Conservation (phyloP, 2,113 vertebrate genomes). For the Aptenodytes patagonicus region DNA sequence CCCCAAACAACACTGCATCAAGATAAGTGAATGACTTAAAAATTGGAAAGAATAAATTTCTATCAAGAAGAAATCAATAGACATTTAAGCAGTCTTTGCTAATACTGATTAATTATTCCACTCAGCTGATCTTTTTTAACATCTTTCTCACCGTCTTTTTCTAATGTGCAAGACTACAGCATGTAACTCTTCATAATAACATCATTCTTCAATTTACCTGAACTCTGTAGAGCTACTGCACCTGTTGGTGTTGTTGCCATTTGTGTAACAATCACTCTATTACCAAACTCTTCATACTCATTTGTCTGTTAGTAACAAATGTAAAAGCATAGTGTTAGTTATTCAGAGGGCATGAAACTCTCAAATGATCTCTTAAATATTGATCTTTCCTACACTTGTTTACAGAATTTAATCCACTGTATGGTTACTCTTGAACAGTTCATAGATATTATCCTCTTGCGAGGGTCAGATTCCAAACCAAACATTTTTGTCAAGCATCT, state of each 20-base stretch:
- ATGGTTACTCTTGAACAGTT: neutral
- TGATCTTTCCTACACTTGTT: neutral
- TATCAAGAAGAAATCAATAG: neutral
- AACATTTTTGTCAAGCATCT: neutral
- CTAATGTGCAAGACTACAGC: neutral
- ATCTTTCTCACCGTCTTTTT: neutral
- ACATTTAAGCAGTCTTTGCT: neutral
- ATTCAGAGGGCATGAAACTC: neutral
- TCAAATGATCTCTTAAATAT: neutral
- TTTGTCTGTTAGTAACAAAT: slow-evolving; percentile 74
- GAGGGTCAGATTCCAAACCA: neutral
- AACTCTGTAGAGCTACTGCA: slow-evolving; percentile 79
- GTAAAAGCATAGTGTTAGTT: neutral
- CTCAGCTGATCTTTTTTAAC: neutral
- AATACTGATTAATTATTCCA: neutral
- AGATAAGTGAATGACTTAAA: neutral
- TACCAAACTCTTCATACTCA: slow-evolving; percentile 86
- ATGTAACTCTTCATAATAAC: neutral
- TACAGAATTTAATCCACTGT: neutral
- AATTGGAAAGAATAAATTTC: neutral
- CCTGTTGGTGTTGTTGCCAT: slow-evolving; percentile 87
- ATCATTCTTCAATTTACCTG: slow-evolving; percentile 74
- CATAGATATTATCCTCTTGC: neutral
- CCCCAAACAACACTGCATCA: neutral
- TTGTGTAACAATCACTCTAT: slow-evolving; percentile 87